Evolutionary conservation across 1,140 invertebrate genomes (phyloP).

Genomic region (Octopus bimaculoides): DNA sequence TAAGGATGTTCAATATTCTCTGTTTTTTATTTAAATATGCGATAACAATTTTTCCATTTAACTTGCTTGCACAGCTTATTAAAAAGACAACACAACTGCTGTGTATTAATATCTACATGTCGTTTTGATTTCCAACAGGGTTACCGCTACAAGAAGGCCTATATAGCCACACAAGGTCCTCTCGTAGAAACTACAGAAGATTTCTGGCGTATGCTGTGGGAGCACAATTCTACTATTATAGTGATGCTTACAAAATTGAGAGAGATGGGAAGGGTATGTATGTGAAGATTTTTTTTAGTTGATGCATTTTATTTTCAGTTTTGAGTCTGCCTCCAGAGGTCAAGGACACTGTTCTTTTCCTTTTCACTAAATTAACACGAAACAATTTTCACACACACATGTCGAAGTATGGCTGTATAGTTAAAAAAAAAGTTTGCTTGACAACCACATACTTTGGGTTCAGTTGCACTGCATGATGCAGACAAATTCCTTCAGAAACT

Average conservation of each 20-base stretch:
- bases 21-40: neutral
- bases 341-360: too few relatives aligned
- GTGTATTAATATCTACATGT: neutral
- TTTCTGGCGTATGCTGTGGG: slow-evolving; percentile 99
- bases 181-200: slow-evolving; percentile 95
- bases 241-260: slow-evolving; percentile 98
- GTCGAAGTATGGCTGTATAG: too few relatives aligned
- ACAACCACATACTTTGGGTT: too few relatives aligned
- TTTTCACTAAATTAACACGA: too few relatives aligned
- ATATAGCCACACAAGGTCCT: slow-evolving; percentile 98
- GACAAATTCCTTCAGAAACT: too few relatives aligned
- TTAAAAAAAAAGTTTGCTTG: too few relatives aligned
- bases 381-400: too few relatives aligned
- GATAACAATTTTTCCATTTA: neutral
- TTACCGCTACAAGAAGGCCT: slow-evolving; percentile 90
- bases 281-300: neutral
- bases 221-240: slow-evolving; percentile 98
- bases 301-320: too few relatives aligned
- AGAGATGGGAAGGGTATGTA: slow-evolving; percentile 89
- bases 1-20: slow-evolving; percentile 43
- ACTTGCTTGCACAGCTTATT: neutral
- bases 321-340: too few relatives aligned
- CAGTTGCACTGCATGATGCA: too few relatives aligned
- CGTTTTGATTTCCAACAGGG: slow-evolving; percentile 61
- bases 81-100: too few relatives aligned